A percentile compares a stretch with the other conserved stretches of the same genome.
Evolutionary conservation across 2,797 vertebrate genomes (phyloP).

Genomic region (Semotilus atromaculatus): DNA sequence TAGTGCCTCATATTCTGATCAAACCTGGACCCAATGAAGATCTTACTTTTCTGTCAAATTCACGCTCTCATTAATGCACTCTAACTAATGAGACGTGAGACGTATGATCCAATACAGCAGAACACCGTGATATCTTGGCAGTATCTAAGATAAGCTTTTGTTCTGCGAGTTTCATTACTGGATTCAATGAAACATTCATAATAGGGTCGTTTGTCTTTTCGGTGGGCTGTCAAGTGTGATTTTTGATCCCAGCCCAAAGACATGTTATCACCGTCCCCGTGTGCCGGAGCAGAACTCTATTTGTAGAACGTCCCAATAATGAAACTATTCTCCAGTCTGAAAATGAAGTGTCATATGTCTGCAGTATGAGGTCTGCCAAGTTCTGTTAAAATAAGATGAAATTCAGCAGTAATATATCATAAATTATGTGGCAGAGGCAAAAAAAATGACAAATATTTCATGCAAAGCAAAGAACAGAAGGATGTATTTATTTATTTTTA

Average conservation of each 20-base stretch:
- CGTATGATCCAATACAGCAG: conserved; percentile 3
- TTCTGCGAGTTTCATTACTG: conserved; percentile 51
- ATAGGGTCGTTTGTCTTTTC: conserved; percentile 49
- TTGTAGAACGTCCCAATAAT: conserved; percentile 21
- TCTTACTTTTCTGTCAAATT: conserved; percentile 22
- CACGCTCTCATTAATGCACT: conserved; percentile 34
- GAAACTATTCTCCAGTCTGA: conserved; percentile 27
- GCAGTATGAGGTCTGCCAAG: not conserved
- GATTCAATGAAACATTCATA: conserved; percentile 41
- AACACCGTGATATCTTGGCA: conserved; percentile 40
- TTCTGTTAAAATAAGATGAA: not conserved
- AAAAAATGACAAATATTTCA: not conserved
- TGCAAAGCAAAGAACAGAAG: not conserved
- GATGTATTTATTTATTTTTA: not conserved
- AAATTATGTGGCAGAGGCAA: not conserved
- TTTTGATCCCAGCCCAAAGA: conserved; percentile 26
- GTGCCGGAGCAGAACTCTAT: conserved; percentile 27
- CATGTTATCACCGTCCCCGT: conserved; percentile 17
- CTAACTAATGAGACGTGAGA: conserved; percentile 50
- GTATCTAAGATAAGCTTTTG: conserved; percentile 38
- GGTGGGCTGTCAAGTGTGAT: conserved; percentile 21
- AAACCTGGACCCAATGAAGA: not conserved
- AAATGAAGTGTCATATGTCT: conserved; percentile 23
- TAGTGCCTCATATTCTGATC: not conserved
- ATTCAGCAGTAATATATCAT: not conserved